Conservation (phyloP, 2,888 invertebrate species). For the Elegia similella region DNA sequence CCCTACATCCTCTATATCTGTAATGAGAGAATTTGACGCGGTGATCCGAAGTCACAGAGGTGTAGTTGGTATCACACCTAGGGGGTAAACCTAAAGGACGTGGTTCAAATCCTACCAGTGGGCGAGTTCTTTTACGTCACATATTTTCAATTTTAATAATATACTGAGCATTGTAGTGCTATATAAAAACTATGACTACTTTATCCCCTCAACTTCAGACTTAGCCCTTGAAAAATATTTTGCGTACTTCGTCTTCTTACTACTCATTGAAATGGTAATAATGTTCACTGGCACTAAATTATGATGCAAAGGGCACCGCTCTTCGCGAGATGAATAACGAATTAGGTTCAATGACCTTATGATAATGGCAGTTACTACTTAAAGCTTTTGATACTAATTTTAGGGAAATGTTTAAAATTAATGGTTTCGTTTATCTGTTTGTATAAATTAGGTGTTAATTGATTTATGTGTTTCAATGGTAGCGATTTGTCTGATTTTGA, state of each 20-base stretch:
- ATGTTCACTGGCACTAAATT: background rate
- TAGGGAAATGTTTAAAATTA: background rate
- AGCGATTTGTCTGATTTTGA: background rate
- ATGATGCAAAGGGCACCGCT: slow-evolving; percentile 4
- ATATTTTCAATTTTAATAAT: too few species aligned
- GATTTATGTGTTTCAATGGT: background rate
- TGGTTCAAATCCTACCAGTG: too few species aligned
- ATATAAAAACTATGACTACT: too few species aligned
- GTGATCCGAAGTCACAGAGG: too few species aligned
- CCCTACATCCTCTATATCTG: too few species aligned
- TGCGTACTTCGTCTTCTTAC: background rate
- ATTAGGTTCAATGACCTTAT: slow-evolving; percentile 2
- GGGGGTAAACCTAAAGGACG: too few species aligned
- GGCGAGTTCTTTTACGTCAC: too few species aligned
- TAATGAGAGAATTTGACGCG: too few species aligned
- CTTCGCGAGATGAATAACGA: background rate
- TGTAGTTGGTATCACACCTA: too few species aligned
- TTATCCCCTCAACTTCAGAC: too few species aligned
- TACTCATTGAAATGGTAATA: background rate
- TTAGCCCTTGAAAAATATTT: background rate
- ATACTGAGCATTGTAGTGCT: too few species aligned
- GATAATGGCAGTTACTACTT: background rate
- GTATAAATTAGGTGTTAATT: background rate
- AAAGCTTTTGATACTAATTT: background rate
- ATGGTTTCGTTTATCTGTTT: background rate